A percentile compares a stretch with the other conserved stretches of the same genome.
phyloP scores from a whole-genome alignment of 1,140 invertebrate species.

The Drosophila bipectinata region DNA sequence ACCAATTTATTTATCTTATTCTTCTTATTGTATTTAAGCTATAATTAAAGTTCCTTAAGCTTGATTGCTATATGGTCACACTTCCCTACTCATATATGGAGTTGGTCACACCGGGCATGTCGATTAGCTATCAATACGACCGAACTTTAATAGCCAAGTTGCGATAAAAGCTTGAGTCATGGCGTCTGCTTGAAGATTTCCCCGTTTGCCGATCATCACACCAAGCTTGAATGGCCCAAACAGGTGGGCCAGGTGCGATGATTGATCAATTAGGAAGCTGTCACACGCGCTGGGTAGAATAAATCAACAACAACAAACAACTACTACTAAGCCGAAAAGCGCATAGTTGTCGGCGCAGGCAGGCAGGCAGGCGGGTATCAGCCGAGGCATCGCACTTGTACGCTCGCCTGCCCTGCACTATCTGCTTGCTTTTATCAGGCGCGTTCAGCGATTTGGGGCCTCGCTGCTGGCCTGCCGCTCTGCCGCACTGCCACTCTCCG shows the following conservation, averaged over 20 bases:
- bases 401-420: slow-evolving; percentile 24
- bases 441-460: slow-evolving; percentile 12
- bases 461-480: too few relatives aligned
- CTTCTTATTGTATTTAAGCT: not conserved
- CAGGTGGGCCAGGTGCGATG: slow-evolving; percentile 10
- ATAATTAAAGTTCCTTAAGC: too few relatives aligned
- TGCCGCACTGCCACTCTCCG: too few relatives aligned
- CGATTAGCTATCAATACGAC: slow-evolving; percentile 19
- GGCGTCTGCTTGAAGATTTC: slow-evolving; percentile 19
- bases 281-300: slow-evolving; percentile 7
- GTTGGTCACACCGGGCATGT: not conserved
- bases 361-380: not conserved
- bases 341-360: slow-evolving; percentile 6
- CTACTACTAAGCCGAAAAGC: not conserved
- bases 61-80: not conserved
- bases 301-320: slow-evolving; percentile 7
- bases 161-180: slow-evolving; percentile 22
- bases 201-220: slow-evolving; percentile 2
- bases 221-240: not conserved
- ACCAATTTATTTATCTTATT: not conserved
- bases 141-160: not conserved
- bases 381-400: slow-evolving; percentile 17
- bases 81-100: not conserved
- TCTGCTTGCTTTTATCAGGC: slow-evolving; percentile 40
- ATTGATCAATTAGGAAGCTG: slow-evolving; percentile 24